Evolutionary conservation across 1,140 invertebrate species (phyloP).

Genomic region (Rhopalosiphum padi): DNA sequence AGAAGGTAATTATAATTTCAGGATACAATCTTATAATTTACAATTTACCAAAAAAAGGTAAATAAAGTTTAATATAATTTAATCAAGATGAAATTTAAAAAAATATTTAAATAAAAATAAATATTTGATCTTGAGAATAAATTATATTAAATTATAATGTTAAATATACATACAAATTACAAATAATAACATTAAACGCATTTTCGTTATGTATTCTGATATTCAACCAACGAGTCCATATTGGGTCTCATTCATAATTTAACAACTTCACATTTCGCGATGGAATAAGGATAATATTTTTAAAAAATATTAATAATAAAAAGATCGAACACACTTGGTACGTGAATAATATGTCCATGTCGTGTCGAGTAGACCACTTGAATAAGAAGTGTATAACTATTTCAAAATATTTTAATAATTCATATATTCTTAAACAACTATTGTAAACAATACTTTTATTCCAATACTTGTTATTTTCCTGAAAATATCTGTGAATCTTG

Average conservation of each 20-base stretch:
- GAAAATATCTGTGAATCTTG: neutral
- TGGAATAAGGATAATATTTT: neutral
- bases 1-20: constrained; percentile 58
- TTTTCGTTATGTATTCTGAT: neutral
- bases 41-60: neutral
- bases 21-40: neutral
- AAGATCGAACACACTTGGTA: neutral
- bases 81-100: neutral
- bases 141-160: neutral
- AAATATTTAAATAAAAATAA: neutral
- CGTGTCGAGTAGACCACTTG: neutral
- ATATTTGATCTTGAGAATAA: neutral
- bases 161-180: constrained; percentile 1
- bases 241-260: neutral
- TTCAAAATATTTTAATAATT: neutral
- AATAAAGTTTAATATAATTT: neutral
- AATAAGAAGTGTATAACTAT: neutral
- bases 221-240: neutral
- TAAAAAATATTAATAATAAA: neutral
- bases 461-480: neutral
- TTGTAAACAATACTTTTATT: neutral
- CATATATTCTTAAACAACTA: neutral
- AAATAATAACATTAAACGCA: neutral
- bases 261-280: neutral
- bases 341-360: neutral